phyloP scores from a whole-genome alignment of 2,113 vertebrate species.

The Ornithorhynchus anatinus region DNA sequence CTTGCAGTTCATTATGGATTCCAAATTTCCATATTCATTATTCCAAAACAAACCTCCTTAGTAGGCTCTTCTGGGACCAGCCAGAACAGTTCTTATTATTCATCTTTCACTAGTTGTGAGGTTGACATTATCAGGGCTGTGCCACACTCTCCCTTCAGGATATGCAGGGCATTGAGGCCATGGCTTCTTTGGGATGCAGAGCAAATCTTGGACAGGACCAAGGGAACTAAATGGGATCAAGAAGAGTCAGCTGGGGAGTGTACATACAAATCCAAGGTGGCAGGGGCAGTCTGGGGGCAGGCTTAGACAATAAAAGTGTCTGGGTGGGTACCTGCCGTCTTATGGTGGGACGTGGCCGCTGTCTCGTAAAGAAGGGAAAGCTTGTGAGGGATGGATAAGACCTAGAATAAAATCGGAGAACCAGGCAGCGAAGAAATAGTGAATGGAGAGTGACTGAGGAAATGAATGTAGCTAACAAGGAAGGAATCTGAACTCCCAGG shows the following conservation, averaged over 20 bases:
- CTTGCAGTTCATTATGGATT: conserved; percentile 72
- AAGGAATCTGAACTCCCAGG: background rate
- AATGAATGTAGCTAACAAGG: background rate
- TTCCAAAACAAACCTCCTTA: conserved; percentile 69
- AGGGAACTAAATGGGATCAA: conserved; percentile 33
- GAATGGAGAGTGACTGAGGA: background rate
- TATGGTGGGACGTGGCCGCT: background rate
- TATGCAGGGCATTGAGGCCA: background rate
- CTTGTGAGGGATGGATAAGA: no score
- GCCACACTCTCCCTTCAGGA: conserved; percentile 11
- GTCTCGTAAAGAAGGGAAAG: no score
- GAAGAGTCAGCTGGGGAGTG: conserved; percentile 38
- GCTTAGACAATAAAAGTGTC: background rate
- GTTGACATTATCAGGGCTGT: conserved; percentile 53
- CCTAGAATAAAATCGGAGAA: no score
- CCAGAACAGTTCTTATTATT: conserved; percentile 65
- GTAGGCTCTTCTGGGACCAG: conserved; percentile 67
- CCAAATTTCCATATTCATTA: conserved; percentile 75
- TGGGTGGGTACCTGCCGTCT: background rate
- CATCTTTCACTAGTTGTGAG: conserved; percentile 53
- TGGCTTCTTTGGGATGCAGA: conserved; percentile 39
- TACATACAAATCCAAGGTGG: background rate
- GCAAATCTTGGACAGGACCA: conserved; percentile 40
- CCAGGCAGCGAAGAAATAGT: background rate
- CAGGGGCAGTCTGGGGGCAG: background rate